phyloP scores from a whole-genome alignment of 2,797 vertebrate species.

The Allobates femoralis region DNA sequence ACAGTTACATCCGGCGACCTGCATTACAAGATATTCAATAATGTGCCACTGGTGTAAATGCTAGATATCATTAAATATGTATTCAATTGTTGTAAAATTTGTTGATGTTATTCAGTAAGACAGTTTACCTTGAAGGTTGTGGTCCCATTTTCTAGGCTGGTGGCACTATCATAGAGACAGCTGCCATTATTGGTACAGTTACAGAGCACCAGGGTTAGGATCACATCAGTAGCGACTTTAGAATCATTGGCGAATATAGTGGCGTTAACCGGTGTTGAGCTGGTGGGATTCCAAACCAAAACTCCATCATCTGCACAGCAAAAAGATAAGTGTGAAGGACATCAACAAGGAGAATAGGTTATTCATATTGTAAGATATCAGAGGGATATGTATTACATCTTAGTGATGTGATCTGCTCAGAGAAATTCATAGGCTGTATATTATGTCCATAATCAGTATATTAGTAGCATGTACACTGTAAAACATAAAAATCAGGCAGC shows the following conservation, averaged over 20 bases:
- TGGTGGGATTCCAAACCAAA: conserved; percentile 60
- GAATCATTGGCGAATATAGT: conserved; percentile 60
- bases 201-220: conserved; percentile 60
- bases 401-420: background rate
- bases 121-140: conserved; percentile 51
- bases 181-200: conserved; percentile 63
- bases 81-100: background rate
- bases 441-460: background rate
- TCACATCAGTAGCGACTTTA: conserved; percentile 43
- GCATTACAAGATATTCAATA: background rate
- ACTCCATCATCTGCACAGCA: conserved; percentile 46
- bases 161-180: conserved; percentile 45
- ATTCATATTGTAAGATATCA: background rate
- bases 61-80: background rate
- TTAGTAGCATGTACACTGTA: background rate
- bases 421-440: background rate
- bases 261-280: conserved; percentile 48
- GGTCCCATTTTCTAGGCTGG: conserved; percentile 16
- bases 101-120: background rate
- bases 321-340: background rate
- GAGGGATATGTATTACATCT: background rate
- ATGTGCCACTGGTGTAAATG: background rate
- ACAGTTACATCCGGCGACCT: conserved; percentile 56
- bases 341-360: background rate
- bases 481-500: background rate